phyloP scores from a whole-genome alignment of 92 coral and sea anemone genomes.

The Bergia sp. region DNA sequence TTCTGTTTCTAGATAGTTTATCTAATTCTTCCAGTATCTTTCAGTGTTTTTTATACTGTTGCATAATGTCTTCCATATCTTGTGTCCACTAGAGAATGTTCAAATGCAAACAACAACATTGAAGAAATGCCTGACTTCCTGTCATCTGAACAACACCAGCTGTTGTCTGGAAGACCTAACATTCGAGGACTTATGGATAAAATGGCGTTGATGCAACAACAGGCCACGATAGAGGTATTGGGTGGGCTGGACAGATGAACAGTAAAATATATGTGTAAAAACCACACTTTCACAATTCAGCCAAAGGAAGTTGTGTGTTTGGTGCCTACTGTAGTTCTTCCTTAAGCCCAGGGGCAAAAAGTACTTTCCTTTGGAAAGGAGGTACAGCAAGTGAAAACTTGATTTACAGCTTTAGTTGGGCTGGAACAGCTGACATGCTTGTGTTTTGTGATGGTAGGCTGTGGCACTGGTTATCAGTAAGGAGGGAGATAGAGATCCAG shows the following conservation, averaged over 20 bases:
- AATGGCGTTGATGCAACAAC: conserved; percentile 49
- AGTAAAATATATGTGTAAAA: no score
- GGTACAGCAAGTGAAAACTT: background rate
- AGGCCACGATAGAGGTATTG: conserved; percentile 61
- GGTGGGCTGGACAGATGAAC: no score
- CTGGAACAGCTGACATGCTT: no score
- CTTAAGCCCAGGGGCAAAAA: no score
- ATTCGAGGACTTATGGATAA: conserved; percentile 64
- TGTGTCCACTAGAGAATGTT: conserved; percentile 42
- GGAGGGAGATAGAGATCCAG: no score
- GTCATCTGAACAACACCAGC: conserved; percentile 80
- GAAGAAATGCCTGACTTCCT: conserved; percentile 80
- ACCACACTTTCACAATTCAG: background rate
- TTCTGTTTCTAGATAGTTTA: no score
- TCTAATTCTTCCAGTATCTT: no score
- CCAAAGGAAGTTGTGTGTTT: background rate
- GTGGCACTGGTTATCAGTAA: no score
- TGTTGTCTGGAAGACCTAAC: conserved; percentile 86
- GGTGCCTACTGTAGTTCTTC: no score
- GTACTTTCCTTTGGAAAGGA: no score
- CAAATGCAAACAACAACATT: conserved; percentile 43
- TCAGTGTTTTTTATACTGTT: no score
- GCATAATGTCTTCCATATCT: background rate
- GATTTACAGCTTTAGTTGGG: background rate
- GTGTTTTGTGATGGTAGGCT: no score